These are phyloP conservation scores for Chiloscyllium punctatum DNA, from an alignment of 2,797 vertebrate species.

Conservation along the genomic window DNA sequence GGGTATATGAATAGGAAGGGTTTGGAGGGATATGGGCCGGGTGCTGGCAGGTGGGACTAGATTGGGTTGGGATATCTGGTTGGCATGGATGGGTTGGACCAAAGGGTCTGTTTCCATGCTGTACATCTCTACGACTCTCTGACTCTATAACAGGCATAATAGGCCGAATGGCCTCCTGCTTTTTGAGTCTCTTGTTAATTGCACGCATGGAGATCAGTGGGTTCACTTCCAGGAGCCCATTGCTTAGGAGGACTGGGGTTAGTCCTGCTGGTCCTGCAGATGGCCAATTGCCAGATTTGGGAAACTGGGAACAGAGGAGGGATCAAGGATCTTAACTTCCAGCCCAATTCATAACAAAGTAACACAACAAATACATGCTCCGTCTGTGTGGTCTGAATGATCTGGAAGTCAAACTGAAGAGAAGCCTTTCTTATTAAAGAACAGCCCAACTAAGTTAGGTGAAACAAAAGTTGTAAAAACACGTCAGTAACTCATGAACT, in stretches of 20 bases:
- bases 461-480: not conserved
- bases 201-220: not conserved
- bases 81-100: no score
- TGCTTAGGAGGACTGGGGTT: not conserved
- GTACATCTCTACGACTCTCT: no score
- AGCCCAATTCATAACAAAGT: not conserved
- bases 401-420: not conserved
- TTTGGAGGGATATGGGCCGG: no score
- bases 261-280: not conserved
- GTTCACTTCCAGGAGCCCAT: not conserved
- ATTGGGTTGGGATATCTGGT: no score
- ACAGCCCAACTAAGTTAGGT: not conserved
- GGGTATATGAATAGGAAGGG: no score
- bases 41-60: no score
- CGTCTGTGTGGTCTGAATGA: not conserved
- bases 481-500: not conserved
- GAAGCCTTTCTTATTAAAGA: not conserved
- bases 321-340: not conserved
- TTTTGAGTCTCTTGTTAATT: not conserved
- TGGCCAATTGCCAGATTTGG: not conserved
- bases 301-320: not conserved
- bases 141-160: no score
- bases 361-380: not conserved
- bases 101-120: no score
- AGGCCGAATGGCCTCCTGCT: no score